A percentile compares a stretch with the other conserved stretches of the same genome.
Conservation (phyloP, 1,140 invertebrate genomes). For the Lasioglossum baleicum region DNA sequence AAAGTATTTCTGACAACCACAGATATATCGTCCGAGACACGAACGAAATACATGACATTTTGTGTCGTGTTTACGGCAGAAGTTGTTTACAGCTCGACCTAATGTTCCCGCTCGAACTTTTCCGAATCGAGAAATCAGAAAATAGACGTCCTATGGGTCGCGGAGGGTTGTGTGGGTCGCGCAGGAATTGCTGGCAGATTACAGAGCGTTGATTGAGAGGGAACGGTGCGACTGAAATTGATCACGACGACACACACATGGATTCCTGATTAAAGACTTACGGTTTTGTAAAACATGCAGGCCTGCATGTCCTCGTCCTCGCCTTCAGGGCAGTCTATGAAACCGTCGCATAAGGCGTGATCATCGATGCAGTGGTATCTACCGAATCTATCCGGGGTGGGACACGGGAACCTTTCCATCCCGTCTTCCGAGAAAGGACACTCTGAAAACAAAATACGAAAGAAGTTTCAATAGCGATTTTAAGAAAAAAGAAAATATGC, state of each 20-base stretch:
- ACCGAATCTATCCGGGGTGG: conserved; percentile 92
- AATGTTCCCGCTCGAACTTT: not conserved
- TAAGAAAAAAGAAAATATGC: too few species aligned
- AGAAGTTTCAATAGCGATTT: too few species aligned
- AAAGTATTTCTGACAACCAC: too few species aligned
- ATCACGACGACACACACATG: not conserved
- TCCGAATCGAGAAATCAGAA: not conserved
- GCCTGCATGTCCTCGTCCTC: conserved; percentile 96
- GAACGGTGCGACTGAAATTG: not conserved
- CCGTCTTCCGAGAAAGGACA: conserved; percentile 95
- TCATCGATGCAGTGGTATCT: conserved; percentile 97
- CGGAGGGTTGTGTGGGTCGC: not conserved
- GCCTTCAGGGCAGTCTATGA: conserved; percentile 94
- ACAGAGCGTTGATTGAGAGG: not conserved
- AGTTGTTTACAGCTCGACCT: too few species aligned
- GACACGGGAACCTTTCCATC: conserved; percentile 96
- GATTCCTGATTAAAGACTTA: conserved; percentile 78
- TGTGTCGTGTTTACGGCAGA: too few species aligned
- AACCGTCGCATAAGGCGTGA: conserved; percentile 96
- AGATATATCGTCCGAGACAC: too few species aligned
- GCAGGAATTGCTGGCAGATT: not conserved
- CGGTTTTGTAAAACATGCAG: conserved; percentile 99
- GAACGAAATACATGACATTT: too few species aligned
- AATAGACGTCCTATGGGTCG: not conserved
- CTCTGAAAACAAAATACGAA: conserved; percentile 83